Evolutionary conservation across 37 sponge, comb jelly and placozoan species (phyloP), one percentile per base, ranked within the genome.

Genomic region (Cladorhizidae sp.): DNA sequence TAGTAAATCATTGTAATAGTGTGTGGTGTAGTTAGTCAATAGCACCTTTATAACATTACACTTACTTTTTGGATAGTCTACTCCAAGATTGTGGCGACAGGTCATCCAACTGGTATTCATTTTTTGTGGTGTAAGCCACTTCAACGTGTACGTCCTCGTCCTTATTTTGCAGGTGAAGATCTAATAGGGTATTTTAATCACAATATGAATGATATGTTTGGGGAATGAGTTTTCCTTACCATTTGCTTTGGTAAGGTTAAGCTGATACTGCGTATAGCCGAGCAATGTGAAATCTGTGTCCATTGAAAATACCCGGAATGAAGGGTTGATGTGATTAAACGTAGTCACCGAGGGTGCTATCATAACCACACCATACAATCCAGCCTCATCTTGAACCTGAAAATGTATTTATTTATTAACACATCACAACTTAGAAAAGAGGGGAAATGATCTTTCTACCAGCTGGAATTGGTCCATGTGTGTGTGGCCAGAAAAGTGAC

Each of bases 211-310:
- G 23, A 2, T 58, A 26, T 25, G 3, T 18, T 58, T 6, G 23
- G 6, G 23, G 26, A 58, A 58, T 21, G 2, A 26, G 26, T 58
- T 26, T 26, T 58, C 0, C 73, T 64, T 26, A 87, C 82, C 81
- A 83, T 93, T 93, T 17, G 94, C 94, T 32, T 86, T 50, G 0
- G 90, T 90, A 26, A 93, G 61, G 73, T 93, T 86, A 26, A 93
- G 68, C 73, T 86, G 79, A 57, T 87, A 93, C 76, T 93, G 94
- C 0, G 89, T 64, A 57, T 89, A 93, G 65, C 77, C 90, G 0
- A 86, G 78, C 14, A 93, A 64, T 73, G 45, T 72, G 21, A 81
- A 74, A 3, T 57, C 32, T 8, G 84, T 15, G 64, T 93, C 87
- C 91, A 93, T 90, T 29, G 85, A 64, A 45, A 80, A 90, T 17